Conservation (phyloP, 1,140 invertebrate species). For the Phymorhynchus buccinoides region DNA sequence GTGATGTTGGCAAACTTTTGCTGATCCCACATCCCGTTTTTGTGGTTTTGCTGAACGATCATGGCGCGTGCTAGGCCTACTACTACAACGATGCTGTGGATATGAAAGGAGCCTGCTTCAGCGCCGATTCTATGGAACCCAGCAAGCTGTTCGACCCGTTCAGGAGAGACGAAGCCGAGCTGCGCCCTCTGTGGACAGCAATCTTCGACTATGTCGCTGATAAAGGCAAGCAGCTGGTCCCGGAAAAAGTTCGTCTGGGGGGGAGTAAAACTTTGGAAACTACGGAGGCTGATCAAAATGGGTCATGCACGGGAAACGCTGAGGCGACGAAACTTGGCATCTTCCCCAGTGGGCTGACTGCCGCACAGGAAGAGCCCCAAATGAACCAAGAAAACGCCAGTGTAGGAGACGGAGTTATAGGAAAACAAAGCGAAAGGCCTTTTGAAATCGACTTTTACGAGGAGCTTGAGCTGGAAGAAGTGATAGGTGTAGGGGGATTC, state of each 20-base stretch:
- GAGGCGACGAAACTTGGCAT: slow-evolving; percentile 83
- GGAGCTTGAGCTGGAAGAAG: slow-evolving; percentile 90
- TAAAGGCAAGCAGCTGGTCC: slow-evolving; percentile 91
- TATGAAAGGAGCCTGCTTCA: slow-evolving; percentile 48
- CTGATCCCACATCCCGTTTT: background rate
- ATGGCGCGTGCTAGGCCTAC: slow-evolving; percentile 21
- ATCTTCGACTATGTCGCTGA: slow-evolving; percentile 95
- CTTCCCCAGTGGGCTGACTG: slow-evolving; percentile 93
- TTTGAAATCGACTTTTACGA: slow-evolving; percentile 87
- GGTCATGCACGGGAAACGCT: slow-evolving; percentile 98
- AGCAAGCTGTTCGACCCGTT: slow-evolving; percentile 49
- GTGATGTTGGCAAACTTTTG: background rate
- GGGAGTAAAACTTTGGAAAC: slow-evolving; percentile 85
- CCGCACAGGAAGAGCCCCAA: slow-evolving; percentile 79
- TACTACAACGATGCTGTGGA: slow-evolving; percentile 49
- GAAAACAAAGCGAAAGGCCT: slow-evolving; percentile 77
- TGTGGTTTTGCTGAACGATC: background rate
- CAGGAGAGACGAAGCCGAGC: slow-evolving; percentile 48
- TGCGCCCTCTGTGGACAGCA: slow-evolving; percentile 81
- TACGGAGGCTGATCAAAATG: slow-evolving; percentile 96
- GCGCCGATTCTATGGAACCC: slow-evolving; percentile 64
- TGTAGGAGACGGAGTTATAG: slow-evolving; percentile 69
- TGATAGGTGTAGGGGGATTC: slow-evolving; percentile 97
- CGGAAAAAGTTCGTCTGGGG: slow-evolving; percentile 88
- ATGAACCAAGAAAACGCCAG: slow-evolving; percentile 71